Conservation (phyloP, 2,888 invertebrate species). For the Saturnia pavonia region DNA sequence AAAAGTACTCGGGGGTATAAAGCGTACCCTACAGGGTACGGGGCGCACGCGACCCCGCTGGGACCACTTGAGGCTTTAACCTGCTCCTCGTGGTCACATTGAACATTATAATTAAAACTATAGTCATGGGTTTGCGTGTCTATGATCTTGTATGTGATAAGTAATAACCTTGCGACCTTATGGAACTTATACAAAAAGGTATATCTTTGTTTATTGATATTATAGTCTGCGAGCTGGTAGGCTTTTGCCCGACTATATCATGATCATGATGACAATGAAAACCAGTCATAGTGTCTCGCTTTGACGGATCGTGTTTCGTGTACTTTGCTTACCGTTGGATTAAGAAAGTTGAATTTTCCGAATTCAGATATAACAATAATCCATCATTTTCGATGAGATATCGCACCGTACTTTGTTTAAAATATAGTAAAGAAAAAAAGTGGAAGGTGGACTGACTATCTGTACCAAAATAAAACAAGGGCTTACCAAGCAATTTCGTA, state of each 20-base stretch:
- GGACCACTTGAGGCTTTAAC: conserved; percentile 65
- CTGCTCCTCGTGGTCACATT: conserved; percentile 20
- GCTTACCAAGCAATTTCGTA: no score
- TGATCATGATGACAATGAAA: not conserved
- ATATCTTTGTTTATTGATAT: not conserved
- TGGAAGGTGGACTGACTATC: no score
- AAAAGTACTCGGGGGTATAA: conserved; percentile 37
- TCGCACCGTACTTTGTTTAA: no score
- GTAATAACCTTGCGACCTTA: not conserved
- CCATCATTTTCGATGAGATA: no score
- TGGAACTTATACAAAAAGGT: not conserved
- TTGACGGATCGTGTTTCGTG: no score
- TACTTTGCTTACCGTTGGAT: no score
- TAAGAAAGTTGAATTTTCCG: no score
- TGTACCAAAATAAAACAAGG: no score
- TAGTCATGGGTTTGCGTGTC: conserved; percentile 15
- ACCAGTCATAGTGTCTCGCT: not conserved
- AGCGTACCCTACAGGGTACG: conserved; percentile 35
- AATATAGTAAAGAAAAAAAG: no score
- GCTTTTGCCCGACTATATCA: not conserved
- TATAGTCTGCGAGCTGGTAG: not conserved
- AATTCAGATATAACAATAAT: no score
- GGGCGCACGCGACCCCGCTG: conserved; percentile 64
- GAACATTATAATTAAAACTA: conserved; percentile 18
- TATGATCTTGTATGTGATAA: conserved; percentile 8